A percentile compares a stretch with the other conserved stretches of the same genome.
Conservation (phyloP, 2,797 vertebrate genomes). For the Tapirus indicus region DNA sequence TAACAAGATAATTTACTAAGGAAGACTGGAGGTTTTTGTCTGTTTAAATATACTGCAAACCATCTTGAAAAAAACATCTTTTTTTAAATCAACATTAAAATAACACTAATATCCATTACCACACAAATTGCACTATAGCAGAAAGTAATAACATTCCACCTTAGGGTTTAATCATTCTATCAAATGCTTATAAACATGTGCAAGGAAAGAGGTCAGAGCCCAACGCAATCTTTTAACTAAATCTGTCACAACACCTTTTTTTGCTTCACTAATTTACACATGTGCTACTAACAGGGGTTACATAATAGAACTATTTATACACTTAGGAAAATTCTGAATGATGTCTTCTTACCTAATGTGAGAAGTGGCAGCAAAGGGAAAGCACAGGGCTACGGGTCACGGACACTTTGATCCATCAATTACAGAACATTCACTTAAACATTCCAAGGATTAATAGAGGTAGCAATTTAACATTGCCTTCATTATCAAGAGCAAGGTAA, state of each 20-base stretch:
- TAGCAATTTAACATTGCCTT: constrained; percentile 81
- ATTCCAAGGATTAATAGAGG: constrained; percentile 77
- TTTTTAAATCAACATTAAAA: constrained; percentile 49
- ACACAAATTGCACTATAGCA: neutral
- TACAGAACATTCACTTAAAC: constrained; percentile 83
- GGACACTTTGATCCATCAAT: constrained; percentile 82
- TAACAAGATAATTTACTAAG: neutral
- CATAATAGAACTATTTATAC: constrained; percentile 72
- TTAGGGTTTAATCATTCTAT: constrained; percentile 76
- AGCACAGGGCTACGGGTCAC: constrained; percentile 79
- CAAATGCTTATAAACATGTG: constrained; percentile 65
- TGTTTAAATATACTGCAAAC: constrained; percentile 60
- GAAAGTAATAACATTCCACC: constrained; percentile 12
- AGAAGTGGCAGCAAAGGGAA: constrained; percentile 75
- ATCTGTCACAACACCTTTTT: constrained; percentile 37
- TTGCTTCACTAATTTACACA: constrained; percentile 61
- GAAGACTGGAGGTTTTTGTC: neutral
- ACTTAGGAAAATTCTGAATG: constrained; percentile 81
- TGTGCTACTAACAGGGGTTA: constrained; percentile 41
- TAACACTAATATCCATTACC: constrained; percentile 59
- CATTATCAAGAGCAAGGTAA: constrained; percentile 75
- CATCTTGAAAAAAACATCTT: neutral
- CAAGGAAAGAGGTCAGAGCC: constrained; percentile 34
- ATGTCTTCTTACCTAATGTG: constrained; percentile 73
- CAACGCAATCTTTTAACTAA: constrained; percentile 61